phyloP scores from a whole-genome alignment of 2,113 vertebrate species.

The Marmota monax region DNA sequence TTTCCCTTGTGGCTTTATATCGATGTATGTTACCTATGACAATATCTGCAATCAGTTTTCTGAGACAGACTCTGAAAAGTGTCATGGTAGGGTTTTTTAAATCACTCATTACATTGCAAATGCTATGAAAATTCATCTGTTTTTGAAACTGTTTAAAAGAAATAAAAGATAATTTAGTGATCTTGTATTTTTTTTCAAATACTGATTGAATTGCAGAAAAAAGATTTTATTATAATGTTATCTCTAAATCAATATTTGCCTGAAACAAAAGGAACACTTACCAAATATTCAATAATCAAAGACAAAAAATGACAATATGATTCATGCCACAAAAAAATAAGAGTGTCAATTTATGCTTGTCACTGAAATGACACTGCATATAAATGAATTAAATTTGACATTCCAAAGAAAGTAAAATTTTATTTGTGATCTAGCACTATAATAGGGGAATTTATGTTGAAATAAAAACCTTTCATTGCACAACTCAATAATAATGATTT shows the following conservation, averaged over 20 bases:
- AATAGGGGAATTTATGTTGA: constrained; percentile 15
- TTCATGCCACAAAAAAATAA: constrained; percentile 15
- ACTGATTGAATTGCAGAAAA: not conserved
- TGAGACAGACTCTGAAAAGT: not conserved
- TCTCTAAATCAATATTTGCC: constrained; percentile 43
- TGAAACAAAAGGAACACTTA: constrained; percentile 56
- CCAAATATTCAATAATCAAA: constrained; percentile 57
- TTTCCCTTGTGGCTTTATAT: not conserved
- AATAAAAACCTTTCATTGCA: constrained; percentile 29
- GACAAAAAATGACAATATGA: constrained; percentile 23
- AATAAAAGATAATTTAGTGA: not conserved
- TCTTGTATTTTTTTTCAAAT: constrained; percentile 34
- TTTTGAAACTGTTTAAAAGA: constrained; percentile 29
- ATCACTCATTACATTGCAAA: not conserved
- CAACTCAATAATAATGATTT: constrained; percentile 47
- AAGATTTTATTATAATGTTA: constrained; percentile 32
- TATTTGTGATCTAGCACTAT: not conserved
- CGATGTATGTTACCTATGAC: not conserved
- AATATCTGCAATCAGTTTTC: not conserved
- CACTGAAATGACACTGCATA: constrained; percentile 55
- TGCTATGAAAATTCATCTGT: constrained; percentile 1
- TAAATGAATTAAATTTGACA: constrained; percentile 58
- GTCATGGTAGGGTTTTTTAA: not conserved
- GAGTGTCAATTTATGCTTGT: constrained; percentile 67
- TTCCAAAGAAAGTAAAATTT: constrained; percentile 36